Percentiles rank a stretch among this genome's conserved stretches.
Evolutionary conservation across 2,797 vertebrate genomes (phyloP).

Genomic region (Tragelaphus oryx): DNA sequence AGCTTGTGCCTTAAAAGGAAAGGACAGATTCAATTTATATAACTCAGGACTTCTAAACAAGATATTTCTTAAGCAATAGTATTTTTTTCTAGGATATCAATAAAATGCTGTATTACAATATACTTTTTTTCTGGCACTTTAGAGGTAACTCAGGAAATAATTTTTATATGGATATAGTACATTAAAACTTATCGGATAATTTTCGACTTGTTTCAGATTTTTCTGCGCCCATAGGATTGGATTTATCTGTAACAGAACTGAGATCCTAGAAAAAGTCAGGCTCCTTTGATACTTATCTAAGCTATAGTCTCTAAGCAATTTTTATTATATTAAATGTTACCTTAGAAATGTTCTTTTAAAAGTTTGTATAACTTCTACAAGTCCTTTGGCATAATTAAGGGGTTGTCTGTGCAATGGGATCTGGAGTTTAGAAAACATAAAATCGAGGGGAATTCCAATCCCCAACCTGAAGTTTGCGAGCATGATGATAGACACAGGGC

Average conservation of each 20-base stretch:
- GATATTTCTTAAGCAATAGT: neutral
- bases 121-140: neutral
- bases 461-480: neutral
- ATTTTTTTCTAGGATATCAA: neutral
- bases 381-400: neutral
- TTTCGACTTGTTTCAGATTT: neutral
- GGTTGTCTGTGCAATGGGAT: neutral
- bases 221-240: neutral
- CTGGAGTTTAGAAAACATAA: neutral
- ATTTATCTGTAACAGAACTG: neutral
- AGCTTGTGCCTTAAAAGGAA: conserved; percentile 71
- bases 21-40: neutral
- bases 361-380: neutral
- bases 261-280: neutral
- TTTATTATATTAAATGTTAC: neutral
- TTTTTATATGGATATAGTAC: neutral
- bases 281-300: neutral
- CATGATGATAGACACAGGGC: neutral
- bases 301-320: neutral
- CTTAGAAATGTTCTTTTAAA: neutral
- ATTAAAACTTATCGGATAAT: neutral
- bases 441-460: neutral
- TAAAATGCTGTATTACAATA: neutral
- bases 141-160: neutral
- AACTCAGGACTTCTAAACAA: neutral